Conservation (phyloP, 2,113 vertebrate species). For the Corvus hawaiiensis region DNA sequence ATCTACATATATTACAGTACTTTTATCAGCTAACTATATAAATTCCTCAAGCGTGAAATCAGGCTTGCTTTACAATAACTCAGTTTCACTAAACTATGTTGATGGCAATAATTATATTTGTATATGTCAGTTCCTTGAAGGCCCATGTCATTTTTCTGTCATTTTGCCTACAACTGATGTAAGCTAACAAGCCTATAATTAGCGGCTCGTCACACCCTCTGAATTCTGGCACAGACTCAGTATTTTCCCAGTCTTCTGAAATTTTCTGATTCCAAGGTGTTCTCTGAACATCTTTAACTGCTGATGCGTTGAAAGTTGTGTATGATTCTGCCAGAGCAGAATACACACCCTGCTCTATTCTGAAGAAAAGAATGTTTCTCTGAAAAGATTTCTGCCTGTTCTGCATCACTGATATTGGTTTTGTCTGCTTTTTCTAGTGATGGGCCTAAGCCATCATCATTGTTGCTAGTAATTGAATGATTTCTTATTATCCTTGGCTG, state of each 20-base stretch:
- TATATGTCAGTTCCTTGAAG: slow-evolving; percentile 4
- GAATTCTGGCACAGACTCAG: neutral
- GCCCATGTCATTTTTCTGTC: neutral
- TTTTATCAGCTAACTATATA: neutral
- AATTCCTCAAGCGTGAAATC: neutral
- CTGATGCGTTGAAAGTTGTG: neutral
- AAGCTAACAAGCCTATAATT: slow-evolving; percentile 9
- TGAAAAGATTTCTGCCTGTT: neutral
- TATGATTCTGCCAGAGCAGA: neutral
- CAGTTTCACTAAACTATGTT: neutral
- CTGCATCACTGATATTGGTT: neutral
- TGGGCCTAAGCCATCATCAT: neutral
- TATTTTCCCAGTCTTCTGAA: neutral
- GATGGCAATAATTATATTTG: slow-evolving; percentile 1
- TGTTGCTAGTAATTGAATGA: neutral
- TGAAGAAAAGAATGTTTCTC: neutral
- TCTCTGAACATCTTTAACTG: neutral
- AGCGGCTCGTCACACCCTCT: neutral
- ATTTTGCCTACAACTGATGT: neutral
- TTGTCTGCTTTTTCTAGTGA: neutral
- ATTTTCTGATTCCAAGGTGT: neutral
- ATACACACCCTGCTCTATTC: neutral
- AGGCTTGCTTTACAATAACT: neutral
- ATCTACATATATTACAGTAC: neutral
- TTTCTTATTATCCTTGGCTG: neutral